Evolutionary conservation across 2,888 invertebrate genomes (phyloP).

Genomic region (Diploptera punctata): DNA sequence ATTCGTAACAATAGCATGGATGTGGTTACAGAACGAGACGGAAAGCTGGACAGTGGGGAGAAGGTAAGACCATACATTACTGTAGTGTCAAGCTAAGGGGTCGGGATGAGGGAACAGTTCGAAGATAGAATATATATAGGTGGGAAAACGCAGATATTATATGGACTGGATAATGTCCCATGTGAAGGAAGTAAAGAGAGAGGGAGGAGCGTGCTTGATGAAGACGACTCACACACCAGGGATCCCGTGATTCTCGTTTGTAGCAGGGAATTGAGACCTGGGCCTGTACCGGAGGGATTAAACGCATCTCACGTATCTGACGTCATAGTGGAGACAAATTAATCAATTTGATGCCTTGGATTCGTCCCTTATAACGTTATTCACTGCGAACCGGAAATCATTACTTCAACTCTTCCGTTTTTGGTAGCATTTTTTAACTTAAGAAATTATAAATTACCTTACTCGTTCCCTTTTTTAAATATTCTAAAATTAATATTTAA

Average conservation of each 20-base stretch:
- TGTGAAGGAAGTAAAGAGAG: constrained; percentile 1
- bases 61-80: neutral
- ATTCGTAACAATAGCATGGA: too few relatives aligned
- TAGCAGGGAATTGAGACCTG: constrained; percentile 6
- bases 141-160: neutral
- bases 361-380: too few relatives aligned
- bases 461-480: too few relatives aligned
- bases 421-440: too few relatives aligned
- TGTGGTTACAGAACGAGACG: neutral
- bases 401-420: too few relatives aligned
- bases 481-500: too few relatives aligned
- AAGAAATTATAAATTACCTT: too few relatives aligned
- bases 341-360: constrained; percentile 11
- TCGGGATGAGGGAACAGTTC: neutral
- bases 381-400: too few relatives aligned
- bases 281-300: neutral
- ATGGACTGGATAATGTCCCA: constrained; percentile 33
- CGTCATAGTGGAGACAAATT: constrained; percentile 10
- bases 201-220: constrained; percentile 50
- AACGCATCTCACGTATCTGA: constrained; percentile 16
- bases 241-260: constrained; percentile 45
- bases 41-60: neutral
- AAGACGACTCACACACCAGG: constrained; percentile 57
- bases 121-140: neutral
- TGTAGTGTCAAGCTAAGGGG: neutral